Percentiles rank a stretch among this genome's conserved stretches.
phyloP scores from a whole-genome alignment of 1,140 invertebrate species.

The Elymnias hypermnestra region DNA sequence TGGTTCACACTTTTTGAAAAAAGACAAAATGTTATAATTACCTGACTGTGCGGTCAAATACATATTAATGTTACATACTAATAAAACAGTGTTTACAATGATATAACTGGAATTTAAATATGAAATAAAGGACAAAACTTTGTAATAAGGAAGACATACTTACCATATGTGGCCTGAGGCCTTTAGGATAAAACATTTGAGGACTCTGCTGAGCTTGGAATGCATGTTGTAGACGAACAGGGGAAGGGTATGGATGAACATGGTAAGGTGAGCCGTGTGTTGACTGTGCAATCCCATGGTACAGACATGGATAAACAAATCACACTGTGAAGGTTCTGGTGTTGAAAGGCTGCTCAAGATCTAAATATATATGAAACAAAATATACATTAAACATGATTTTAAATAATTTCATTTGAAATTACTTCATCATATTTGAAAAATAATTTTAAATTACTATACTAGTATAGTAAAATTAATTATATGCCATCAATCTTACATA shows the following conservation, averaged over 20 bases:
- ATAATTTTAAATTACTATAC: too few relatives aligned
- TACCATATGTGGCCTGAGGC: constrained; percentile 67
- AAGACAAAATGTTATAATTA: too few relatives aligned
- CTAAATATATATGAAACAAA: neutral
- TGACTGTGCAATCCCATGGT: constrained; percentile 54
- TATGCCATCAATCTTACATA: too few relatives aligned
- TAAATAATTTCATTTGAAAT: too few relatives aligned
- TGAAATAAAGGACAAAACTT: too few relatives aligned
- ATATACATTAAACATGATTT: neutral
- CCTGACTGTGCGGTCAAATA: too few relatives aligned
- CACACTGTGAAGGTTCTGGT: constrained; percentile 48
- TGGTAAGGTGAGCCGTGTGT: constrained; percentile 68
- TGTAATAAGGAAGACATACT: constrained; percentile 35
- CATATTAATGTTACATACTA: too few relatives aligned
- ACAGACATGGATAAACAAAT: constrained; percentile 69
- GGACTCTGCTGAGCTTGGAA: constrained; percentile 65
- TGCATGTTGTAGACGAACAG: constrained; percentile 69
- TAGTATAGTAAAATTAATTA: too few relatives aligned
- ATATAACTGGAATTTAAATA: too few relatives aligned
- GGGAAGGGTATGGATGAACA: constrained; percentile 71
- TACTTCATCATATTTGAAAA: too few relatives aligned
- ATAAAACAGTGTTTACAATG: too few relatives aligned
- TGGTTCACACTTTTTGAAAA: too few relatives aligned
- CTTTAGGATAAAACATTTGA: constrained; percentile 71
- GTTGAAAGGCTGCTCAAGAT: constrained; percentile 8